phyloP scores from a whole-genome alignment of 2,113 vertebrate genomes.

The Aegithalos caudatus region DNA sequence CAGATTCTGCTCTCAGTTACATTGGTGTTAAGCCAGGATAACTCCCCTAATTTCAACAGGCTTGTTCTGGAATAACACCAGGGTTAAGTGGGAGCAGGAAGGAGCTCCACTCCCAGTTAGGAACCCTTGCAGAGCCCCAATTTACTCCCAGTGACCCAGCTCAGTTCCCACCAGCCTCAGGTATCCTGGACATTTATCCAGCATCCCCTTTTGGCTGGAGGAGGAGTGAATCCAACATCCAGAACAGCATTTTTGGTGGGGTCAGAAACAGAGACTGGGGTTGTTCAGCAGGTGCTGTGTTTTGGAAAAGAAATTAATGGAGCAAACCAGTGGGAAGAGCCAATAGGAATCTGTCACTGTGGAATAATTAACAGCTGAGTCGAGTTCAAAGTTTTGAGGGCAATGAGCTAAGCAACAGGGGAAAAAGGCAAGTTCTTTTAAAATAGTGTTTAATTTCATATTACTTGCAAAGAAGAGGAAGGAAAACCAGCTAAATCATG shows the following conservation, averaged over 20 bases:
- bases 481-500: slow-evolving; percentile 15
- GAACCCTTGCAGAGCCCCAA: background rate
- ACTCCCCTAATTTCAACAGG: slow-evolving; percentile 16
- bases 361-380: slow-evolving; percentile 17
- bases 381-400: slow-evolving; percentile 28
- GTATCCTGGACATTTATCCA: background rate
- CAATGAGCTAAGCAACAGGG: slow-evolving; percentile 9
- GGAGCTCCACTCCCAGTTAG: background rate
- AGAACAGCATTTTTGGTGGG: background rate
- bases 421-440: background rate
- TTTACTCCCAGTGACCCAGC: background rate
- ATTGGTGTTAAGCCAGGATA: slow-evolving; percentile 41
- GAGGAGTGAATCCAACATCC: background rate
- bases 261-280: background rate
- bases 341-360: background rate
- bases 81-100: slow-evolving; percentile 3
- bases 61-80: background rate
- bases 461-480: slow-evolving; percentile 22
- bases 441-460: slow-evolving; percentile 29
- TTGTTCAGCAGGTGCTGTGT: background rate
- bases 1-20: slow-evolving; percentile 33
- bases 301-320: background rate
- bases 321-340: background rate
- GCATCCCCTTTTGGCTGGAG: background rate
- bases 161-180: background rate